Evolutionary conservation across 2,797 vertebrate genomes (phyloP).

Genomic region (Champsocephalus gunnari): DNA sequence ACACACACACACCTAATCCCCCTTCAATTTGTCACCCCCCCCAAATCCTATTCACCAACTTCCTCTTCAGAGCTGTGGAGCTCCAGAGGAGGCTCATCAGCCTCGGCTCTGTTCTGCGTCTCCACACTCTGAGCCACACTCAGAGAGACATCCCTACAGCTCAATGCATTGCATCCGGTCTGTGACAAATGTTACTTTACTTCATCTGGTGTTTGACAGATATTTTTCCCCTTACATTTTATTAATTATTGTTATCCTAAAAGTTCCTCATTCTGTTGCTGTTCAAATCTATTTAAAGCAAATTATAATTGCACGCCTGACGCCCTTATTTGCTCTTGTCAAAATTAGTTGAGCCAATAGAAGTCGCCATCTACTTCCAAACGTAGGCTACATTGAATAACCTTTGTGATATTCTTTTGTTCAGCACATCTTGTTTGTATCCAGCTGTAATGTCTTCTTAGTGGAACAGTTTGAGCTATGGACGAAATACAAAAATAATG

Average conservation of each 20-base stretch:
- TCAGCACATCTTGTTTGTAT: too few relatives aligned
- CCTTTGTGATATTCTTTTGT: too few relatives aligned
- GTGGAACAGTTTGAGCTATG: too few relatives aligned
- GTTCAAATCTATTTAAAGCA: neutral
- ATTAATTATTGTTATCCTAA: neutral
- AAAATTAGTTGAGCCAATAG: too few relatives aligned
- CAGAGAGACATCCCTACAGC: slow-evolving; percentile 24
- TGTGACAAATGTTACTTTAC: neutral
- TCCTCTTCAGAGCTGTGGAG: slow-evolving; percentile 70
- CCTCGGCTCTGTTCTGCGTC: slow-evolving; percentile 54
- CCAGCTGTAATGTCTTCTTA: too few relatives aligned
- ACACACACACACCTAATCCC: slow-evolving; percentile 65
- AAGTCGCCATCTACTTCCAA: too few relatives aligned
- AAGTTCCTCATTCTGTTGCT: too few relatives aligned
- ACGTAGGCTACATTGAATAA: too few relatives aligned
- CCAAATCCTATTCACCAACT: slow-evolving; percentile 76
- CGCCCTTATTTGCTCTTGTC: too few relatives aligned
- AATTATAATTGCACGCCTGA: too few relatives aligned
- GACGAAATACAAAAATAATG: too few relatives aligned
- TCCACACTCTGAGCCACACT: slow-evolving; percentile 35
- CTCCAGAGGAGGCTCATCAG: slow-evolving; percentile 64
- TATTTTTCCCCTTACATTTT: neutral
- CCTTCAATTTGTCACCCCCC: slow-evolving; percentile 74
- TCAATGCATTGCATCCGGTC: neutral
- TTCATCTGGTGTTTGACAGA: neutral